phyloP scores from a whole-genome alignment of 2,888 invertebrate species.

The Coleophora flavipennella region DNA sequence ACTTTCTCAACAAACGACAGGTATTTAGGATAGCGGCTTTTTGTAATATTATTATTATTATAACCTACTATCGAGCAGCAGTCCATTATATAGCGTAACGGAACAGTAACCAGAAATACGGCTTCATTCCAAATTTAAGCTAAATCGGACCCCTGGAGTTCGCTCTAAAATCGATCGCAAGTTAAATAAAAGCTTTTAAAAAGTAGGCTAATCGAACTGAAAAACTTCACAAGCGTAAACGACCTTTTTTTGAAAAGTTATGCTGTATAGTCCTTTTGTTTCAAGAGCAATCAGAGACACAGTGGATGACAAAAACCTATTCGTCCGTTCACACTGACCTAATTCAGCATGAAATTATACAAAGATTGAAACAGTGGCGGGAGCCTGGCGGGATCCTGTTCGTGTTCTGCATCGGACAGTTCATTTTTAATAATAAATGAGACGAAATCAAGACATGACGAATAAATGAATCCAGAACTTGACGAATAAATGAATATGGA shows the following conservation, averaged over 20 bases:
- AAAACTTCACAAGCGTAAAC: no score
- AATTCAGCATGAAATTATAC: constrained; percentile 65
- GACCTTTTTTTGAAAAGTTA: not conserved
- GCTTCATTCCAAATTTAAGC: no score
- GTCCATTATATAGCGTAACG: no score
- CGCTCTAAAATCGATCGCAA: no score
- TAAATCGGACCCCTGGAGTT: no score
- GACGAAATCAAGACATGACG: constrained; percentile 74
- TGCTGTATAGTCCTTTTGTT: constrained; percentile 1
- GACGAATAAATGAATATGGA: constrained; percentile 74
- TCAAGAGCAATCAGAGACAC: constrained; percentile 22
- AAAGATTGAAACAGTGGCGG: constrained; percentile 67
- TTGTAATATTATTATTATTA: no score
- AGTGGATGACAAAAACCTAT: constrained; percentile 3
- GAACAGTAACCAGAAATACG: no score
- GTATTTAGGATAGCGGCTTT: no score
- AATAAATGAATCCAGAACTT: constrained; percentile 75
- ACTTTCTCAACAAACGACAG: no score
- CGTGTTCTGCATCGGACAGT: constrained; percentile 67
- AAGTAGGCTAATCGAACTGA: no score
- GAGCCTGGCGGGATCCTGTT: constrained; percentile 53
- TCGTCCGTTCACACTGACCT: constrained; percentile 17
- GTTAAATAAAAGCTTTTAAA: no score
- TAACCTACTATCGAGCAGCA: no score
- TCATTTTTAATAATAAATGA: constrained; percentile 75